A percentile compares a stretch with the other conserved stretches of the same genome.
Evolutionary conservation across 2,888 invertebrate species (phyloP).

Genomic region (Vesta saturnalis): DNA sequence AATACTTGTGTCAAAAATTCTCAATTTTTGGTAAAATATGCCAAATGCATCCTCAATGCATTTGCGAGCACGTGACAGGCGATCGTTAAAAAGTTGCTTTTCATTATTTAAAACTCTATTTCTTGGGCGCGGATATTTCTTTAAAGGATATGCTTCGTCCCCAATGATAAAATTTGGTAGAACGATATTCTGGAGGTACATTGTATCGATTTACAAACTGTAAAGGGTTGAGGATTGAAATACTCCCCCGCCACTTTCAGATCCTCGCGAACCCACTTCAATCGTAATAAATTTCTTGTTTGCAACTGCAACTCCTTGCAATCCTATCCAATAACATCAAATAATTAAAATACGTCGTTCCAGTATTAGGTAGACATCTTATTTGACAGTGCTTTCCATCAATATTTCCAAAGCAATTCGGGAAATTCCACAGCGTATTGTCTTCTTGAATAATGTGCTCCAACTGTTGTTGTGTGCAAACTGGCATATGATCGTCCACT

Average conservation of each 20-base stretch:
- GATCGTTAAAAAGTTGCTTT: slow-evolving; percentile 16
- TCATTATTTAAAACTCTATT: slow-evolving; percentile 13
- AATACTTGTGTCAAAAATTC: slow-evolving; percentile 16
- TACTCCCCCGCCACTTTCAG: slow-evolving; percentile 22
- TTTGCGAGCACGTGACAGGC: slow-evolving; percentile 13
- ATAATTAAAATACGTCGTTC: slow-evolving; percentile 18
- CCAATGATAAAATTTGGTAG: not conserved
- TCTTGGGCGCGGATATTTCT: slow-evolving; percentile 10
- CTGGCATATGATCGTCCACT: slow-evolving; percentile 38
- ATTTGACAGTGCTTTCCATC: slow-evolving; percentile 45
- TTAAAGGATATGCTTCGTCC: not conserved
- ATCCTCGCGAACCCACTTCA: slow-evolving; percentile 24
- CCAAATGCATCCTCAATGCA: slow-evolving; percentile 17
- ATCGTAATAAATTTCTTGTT: slow-evolving; percentile 24
- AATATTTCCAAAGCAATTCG: slow-evolving; percentile 43
- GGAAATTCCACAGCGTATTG: slow-evolving; percentile 47
- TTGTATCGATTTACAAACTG: slow-evolving; percentile 10
- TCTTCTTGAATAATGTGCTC: slow-evolving; percentile 41
- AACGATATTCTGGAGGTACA: slow-evolving; percentile 11
- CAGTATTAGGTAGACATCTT: slow-evolving; percentile 39
- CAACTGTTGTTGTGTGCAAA: slow-evolving; percentile 45
- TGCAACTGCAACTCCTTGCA: slow-evolving; percentile 23
- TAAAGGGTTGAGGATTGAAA: slow-evolving; percentile 14
- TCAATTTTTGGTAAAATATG: slow-evolving; percentile 13
- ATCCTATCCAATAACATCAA: slow-evolving; percentile 18